Percentiles rank a stretch among this genome's conserved stretches.
Evolutionary conservation across 1,140 invertebrate species (phyloP).

Genomic region (Caenorhabditis remanei): DNA sequence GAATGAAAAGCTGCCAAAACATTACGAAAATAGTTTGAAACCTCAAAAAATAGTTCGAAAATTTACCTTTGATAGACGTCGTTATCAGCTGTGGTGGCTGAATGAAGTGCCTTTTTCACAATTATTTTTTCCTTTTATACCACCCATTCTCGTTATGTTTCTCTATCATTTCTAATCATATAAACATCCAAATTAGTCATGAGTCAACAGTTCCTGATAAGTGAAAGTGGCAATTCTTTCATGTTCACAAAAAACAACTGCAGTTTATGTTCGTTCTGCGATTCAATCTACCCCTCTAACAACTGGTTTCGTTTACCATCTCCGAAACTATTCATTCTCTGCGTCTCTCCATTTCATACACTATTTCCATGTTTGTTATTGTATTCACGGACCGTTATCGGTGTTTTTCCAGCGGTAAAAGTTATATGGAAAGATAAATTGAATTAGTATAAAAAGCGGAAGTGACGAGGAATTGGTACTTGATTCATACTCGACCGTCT

Average conservation of each 20-base stretch:
- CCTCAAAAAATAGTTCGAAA: neutral
- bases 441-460: conserved; percentile 53
- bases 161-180: conserved; percentile 24
- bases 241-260: conserved; percentile 12
- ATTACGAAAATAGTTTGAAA: neutral
- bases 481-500: conserved; percentile 44
- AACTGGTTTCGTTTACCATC: conserved; percentile 43
- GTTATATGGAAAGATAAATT: conserved; percentile 26
- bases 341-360: conserved; percentile 11
- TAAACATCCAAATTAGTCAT: neutral
- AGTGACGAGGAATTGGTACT: conserved; percentile 39
- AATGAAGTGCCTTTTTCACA: conserved; percentile 2
- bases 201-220: conserved; percentile 27
- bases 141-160: neutral
- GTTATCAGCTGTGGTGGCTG: conserved; percentile 48
- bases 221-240: conserved; percentile 27
- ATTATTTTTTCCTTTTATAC: conserved; percentile 13
- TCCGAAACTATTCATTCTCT: conserved; percentile 5
- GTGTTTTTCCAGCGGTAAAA: conserved; percentile 34
- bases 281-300: neutral
- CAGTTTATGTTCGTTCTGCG: neutral
- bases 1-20: no score
- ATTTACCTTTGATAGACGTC: conserved; percentile 29
- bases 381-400: conserved; percentile 26
- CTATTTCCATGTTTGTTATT: conserved; percentile 7